Conservation (phyloP, 2,888 invertebrate species). For the Ornithoptera alexandrae region DNA sequence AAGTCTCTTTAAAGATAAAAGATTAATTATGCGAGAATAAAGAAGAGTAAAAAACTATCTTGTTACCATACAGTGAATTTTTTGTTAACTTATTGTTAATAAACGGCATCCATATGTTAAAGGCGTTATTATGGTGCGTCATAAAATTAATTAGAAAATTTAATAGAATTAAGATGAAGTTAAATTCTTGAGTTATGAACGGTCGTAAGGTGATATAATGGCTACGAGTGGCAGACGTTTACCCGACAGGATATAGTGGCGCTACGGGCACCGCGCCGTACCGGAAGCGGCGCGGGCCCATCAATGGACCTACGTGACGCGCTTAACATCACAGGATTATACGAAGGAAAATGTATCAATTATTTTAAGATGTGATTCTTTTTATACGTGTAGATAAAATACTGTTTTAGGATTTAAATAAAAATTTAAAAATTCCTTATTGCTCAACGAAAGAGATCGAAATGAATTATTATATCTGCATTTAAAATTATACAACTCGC, state of each 20-base stretch:
- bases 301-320: conserved; percentile 64
- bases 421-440: neutral
- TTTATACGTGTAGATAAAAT: neutral
- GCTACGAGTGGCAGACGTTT: conserved; percentile 42
- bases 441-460: neutral
- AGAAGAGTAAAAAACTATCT: too few relatives aligned
- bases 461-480: too few relatives aligned
- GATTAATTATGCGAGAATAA: too few relatives aligned
- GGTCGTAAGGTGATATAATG: conserved; percentile 28
- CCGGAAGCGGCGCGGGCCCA: conserved; percentile 68
- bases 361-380: conserved; percentile 3
- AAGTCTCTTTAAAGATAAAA: too few relatives aligned
- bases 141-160: neutral
- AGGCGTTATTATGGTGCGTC: neutral
- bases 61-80: too few relatives aligned
- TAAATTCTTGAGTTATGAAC: conserved; percentile 19
- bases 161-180: neutral
- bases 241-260: conserved; percentile 70
- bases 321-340: conserved; percentile 47
- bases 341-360: conserved; percentile 6
- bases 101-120: too few relatives aligned
- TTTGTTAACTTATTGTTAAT: too few relatives aligned
- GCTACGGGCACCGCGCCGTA: conserved; percentile 49
- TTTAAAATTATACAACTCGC: too few relatives aligned
- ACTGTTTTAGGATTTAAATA: neutral